Percentiles rank a stretch among this genome's conserved stretches.
Evolutionary conservation across 2,113 vertebrate genomes (phyloP).

Genomic region (Tragelaphus imberbis): DNA sequence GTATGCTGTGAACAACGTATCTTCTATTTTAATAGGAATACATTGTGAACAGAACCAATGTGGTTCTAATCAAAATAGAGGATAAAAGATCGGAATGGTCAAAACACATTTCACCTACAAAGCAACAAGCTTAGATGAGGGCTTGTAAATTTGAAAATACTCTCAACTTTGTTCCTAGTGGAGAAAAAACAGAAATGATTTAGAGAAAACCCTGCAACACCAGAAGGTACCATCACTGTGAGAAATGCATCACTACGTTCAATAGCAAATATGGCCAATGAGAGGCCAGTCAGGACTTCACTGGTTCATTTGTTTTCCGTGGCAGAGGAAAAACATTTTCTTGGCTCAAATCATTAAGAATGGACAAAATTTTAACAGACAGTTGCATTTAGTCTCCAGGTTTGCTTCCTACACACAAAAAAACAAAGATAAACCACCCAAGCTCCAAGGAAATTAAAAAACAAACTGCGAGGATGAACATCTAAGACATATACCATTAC

Average conservation of each 20-base stretch:
- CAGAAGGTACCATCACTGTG: neutral
- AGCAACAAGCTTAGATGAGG: neutral
- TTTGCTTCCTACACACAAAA: conserved; percentile 27
- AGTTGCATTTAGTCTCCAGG: neutral
- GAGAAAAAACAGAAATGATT: neutral
- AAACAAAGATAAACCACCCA: neutral
- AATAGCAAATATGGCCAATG: neutral
- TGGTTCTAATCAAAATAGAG: neutral
- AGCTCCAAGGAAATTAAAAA: conserved; percentile 27
- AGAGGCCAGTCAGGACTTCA: neutral
- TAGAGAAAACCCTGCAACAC: neutral
- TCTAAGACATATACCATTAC: neutral
- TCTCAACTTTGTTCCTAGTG: conserved; percentile 1
- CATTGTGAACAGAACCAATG: neutral
- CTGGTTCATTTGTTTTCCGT: neutral
- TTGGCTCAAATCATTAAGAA: neutral
- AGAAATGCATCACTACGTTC: neutral
- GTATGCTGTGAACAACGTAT: neutral
- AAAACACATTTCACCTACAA: neutral
- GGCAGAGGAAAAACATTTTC: neutral
- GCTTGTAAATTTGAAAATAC: neutral
- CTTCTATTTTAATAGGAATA: neutral
- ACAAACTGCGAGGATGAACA: neutral
- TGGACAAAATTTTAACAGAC: neutral
- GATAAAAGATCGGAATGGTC: neutral